Percentiles rank a stretch among this genome's conserved stretches.
phyloP scores from a whole-genome alignment of 2,888 invertebrate species.

The Scaptomyza flava region DNA sequence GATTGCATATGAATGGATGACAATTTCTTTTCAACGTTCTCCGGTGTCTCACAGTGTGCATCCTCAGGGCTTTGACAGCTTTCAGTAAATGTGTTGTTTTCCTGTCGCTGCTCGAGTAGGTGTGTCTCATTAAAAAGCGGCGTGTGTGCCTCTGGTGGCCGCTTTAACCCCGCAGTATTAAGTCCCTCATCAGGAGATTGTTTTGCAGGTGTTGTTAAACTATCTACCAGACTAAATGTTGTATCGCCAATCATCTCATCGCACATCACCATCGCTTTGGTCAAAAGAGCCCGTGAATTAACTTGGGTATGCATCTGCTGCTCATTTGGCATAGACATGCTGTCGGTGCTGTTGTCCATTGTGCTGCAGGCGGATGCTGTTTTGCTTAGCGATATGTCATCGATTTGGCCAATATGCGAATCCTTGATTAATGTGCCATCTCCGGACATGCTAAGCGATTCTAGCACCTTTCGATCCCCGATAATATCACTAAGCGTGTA shows the following conservation, averaged over 20 bases:
- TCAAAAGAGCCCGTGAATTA: neutral
- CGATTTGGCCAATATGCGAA: conserved; percentile 83
- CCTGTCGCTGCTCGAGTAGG: conserved; percentile 52
- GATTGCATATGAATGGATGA: conserved; percentile 73
- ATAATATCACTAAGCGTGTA: conserved; percentile 83
- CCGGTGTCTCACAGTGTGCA: conserved; percentile 79
- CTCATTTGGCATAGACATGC: conserved; percentile 61
- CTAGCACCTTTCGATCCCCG: conserved; percentile 81
- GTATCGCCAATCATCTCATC: conserved; percentile 82
- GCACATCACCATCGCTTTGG: conserved; percentile 63
- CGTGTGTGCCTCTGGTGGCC: conserved; percentile 29
- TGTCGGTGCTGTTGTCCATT: conserved; percentile 84
- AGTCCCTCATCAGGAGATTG: conserved; percentile 26
- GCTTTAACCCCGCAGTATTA: conserved; percentile 64
- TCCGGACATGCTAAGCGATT: conserved; percentile 82
- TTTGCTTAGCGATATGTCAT: conserved; percentile 83
- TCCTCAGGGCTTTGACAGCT: conserved; percentile 53
- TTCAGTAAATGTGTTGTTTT: conserved; percentile 64
- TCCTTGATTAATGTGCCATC: conserved; percentile 83
- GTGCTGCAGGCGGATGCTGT: conserved; percentile 83
- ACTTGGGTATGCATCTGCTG: conserved; percentile 5
- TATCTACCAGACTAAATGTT: conserved; percentile 81
- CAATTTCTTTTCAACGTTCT: conserved; percentile 63
- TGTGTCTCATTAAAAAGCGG: conserved; percentile 69
- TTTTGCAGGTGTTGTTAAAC: conserved; percentile 42